These are phyloP conservation scores for Oryctes rhinoceros DNA, from an alignment of 1,140 invertebrate genomes.

Conservation along the genomic window DNA sequence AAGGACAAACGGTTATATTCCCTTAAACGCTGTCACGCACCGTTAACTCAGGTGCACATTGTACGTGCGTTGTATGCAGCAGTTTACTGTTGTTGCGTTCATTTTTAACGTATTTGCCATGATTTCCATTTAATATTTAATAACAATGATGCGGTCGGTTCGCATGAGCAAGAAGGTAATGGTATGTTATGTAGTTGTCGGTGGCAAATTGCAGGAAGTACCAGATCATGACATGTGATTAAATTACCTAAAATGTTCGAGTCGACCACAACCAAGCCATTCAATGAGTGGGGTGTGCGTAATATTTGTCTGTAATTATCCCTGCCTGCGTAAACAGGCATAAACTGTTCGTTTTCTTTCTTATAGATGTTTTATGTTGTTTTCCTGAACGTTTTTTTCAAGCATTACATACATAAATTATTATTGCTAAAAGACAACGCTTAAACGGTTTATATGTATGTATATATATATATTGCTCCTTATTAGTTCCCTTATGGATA, in stretches of 20 bases:
- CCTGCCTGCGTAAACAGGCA: neutral
- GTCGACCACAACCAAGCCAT: neutral
- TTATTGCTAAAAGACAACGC: too few species aligned
- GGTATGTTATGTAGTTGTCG: neutral
- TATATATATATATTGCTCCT: too few species aligned
- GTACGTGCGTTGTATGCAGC: neutral
- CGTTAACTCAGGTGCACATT: neutral
- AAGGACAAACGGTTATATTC: constrained; percentile 7
- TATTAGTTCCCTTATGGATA: too few species aligned
- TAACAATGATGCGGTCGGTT: neutral
- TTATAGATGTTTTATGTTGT: too few species aligned
- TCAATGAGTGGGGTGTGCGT: neutral
- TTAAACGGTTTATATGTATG: too few species aligned
- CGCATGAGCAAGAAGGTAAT: constrained; percentile 2
- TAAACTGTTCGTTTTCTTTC: neutral
- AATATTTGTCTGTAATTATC: neutral
- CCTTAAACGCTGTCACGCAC: neutral
- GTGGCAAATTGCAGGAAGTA: neutral
- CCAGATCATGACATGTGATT: constrained; percentile 19
- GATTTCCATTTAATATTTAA: constrained; percentile 23
- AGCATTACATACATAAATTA: too few species aligned
- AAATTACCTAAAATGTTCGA: constrained; percentile 6
- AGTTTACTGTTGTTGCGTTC: neutral
- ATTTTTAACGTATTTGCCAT: constrained; percentile 14
- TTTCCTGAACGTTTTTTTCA: too few species aligned